phyloP scores from a whole-genome alignment of 2,888 invertebrate genomes.

The Aethes cnicana region DNA sequence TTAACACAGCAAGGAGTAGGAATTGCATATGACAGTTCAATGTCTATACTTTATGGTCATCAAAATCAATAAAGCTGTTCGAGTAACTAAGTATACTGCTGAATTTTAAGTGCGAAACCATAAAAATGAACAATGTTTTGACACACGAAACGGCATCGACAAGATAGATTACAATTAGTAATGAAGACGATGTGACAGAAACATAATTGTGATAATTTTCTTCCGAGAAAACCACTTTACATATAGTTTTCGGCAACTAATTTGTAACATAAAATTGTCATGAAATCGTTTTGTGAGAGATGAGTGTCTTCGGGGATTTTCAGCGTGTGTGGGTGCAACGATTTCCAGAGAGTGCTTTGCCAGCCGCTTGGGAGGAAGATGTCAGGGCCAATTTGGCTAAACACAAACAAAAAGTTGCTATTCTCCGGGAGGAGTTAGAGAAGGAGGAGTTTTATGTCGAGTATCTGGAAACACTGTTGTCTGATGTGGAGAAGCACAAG shows the following conservation, averaged over 20 bases:
- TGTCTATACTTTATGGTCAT: conserved; percentile 5
- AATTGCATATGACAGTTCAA: conserved; percentile 10
- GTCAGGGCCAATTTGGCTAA: conserved; percentile 94
- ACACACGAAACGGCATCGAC: conserved; percentile 20
- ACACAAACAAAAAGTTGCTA: conserved; percentile 92
- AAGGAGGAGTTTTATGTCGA: conserved; percentile 96
- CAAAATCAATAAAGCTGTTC: conserved; percentile 7
- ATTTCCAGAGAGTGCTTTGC: conserved; percentile 94
- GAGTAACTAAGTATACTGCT: background rate
- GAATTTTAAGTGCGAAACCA: background rate
- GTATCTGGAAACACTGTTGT: conserved; percentile 91
- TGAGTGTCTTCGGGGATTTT: conserved; percentile 95
- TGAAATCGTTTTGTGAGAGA: conserved; percentile 82
- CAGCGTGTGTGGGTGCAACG: conserved; percentile 95
- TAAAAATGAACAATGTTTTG: conserved; percentile 26
- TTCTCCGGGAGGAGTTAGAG: conserved; percentile 92
- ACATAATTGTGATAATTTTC: conserved; percentile 34
- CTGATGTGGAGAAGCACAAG: conserved; percentile 92
- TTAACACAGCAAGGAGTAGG: too few relatives aligned
- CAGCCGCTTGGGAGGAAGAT: conserved; percentile 96
- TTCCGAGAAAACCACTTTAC: conserved; percentile 21
- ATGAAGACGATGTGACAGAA: conserved; percentile 31
- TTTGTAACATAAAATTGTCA: conserved; percentile 75
- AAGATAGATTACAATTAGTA: conserved; percentile 27
- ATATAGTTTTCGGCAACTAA: conserved; percentile 42